A percentile compares a stretch with the other conserved stretches of the same genome.
phyloP scores from a whole-genome alignment of 2,797 vertebrate genomes.

The Potorous gilbertii region DNA sequence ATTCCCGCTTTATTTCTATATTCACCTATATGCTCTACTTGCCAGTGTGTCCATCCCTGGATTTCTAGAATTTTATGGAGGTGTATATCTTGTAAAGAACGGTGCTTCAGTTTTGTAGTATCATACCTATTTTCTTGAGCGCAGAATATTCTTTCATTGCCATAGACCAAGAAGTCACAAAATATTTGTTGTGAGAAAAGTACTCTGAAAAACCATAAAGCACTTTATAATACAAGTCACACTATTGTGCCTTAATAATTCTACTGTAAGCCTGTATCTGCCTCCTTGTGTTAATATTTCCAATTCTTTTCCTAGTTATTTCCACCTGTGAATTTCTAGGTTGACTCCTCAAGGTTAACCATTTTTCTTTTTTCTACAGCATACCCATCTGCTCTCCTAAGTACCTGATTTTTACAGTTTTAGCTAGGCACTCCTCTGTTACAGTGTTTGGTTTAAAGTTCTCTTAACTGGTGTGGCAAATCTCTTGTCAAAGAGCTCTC shows the following conservation, averaged over 20 bases:
- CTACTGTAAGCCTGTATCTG: background rate
- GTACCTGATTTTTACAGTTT: background rate
- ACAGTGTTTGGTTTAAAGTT: too few relatives aligned
- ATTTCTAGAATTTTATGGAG: background rate
- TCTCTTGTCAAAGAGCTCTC: background rate
- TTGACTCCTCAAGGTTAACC: background rate
- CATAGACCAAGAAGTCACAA: background rate
- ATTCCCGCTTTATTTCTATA: background rate
- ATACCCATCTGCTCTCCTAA: background rate
- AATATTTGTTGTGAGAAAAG: background rate
- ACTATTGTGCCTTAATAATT: background rate
- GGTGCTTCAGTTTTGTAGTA: background rate
- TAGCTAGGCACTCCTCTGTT: background rate
- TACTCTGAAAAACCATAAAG: background rate
- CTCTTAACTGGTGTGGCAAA: background rate
- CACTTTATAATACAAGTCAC: background rate
- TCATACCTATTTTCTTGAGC: background rate
- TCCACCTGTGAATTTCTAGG: background rate
- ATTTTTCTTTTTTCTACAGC: background rate
- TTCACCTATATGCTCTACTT: background rate
- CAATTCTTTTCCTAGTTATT: background rate
- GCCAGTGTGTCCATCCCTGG: background rate
- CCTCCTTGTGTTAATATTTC: background rate
- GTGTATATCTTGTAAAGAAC: background rate
- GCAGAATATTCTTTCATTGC: background rate